A percentile compares a stretch with the other conserved stretches of the same genome.
phyloP scores from a whole-genome alignment of 2,888 invertebrate species.

The Heteromurus nitidus region DNA sequence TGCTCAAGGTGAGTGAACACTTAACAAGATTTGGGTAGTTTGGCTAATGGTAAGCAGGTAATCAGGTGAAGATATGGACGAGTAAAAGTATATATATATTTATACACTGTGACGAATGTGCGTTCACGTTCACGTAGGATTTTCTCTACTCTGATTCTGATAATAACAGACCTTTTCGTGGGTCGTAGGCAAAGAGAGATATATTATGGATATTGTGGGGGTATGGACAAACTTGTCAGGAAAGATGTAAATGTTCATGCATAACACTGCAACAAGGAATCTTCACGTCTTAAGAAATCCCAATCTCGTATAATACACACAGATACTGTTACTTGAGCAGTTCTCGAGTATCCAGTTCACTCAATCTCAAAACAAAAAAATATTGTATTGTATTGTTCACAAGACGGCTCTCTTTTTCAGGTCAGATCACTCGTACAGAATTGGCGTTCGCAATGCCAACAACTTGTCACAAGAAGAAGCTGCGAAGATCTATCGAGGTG shows the following conservation, averaged over 20 bases:
- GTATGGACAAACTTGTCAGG: no score
- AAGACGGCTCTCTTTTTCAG: slow-evolving; percentile 43
- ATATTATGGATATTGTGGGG: no score
- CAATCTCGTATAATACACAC: no score
- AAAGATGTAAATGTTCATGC: no score
- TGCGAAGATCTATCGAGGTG: slow-evolving; percentile 7
- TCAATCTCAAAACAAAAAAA: background rate
- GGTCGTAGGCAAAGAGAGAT: slow-evolving; percentile 14
- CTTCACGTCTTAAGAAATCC: no score
- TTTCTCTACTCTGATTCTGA: no score
- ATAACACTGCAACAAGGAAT: no score
- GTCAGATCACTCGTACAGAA: slow-evolving; percentile 52
- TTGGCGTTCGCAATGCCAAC: slow-evolving; percentile 59
- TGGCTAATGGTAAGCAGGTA: slow-evolving; percentile 38
- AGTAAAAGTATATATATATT: background rate
- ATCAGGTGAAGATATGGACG: slow-evolving; percentile 9
- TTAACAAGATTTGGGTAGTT: slow-evolving; percentile 51
- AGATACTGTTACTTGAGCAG: no score
- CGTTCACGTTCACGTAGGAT: slow-evolving; percentile 11
- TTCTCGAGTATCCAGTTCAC: slow-evolving; percentile 47
- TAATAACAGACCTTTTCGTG: slow-evolving; percentile 7
- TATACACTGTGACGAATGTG: background rate
- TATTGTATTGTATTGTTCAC: slow-evolving; percentile 31
- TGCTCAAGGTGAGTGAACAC: slow-evolving; percentile 58
- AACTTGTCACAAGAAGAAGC: slow-evolving; percentile 55